Conservation (phyloP, 1,140 invertebrate genomes). For the Dryas iulia region DNA sequence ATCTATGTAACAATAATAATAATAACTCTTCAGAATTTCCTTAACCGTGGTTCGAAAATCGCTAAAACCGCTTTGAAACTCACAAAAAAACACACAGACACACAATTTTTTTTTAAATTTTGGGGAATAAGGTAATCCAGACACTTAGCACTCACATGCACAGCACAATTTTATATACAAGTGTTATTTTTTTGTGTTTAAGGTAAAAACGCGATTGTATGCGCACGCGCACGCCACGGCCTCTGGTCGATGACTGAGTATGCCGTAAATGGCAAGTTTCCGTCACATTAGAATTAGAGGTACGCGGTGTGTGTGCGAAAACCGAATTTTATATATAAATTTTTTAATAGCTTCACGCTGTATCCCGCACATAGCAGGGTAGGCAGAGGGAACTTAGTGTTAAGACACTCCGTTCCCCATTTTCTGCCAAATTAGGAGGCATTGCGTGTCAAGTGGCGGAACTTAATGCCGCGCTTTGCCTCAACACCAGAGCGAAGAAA, state of each 20-base stretch:
- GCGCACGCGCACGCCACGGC: constrained; percentile 10
- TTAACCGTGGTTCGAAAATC: background rate
- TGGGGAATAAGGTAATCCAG: background rate
- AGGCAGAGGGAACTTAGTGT: too few species aligned
- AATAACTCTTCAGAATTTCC: background rate
- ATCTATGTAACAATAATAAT: background rate
- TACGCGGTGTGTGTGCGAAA: constrained; percentile 12
- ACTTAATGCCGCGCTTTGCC: too few species aligned
- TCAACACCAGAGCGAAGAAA: too few species aligned
- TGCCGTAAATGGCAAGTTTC: constrained; percentile 32
- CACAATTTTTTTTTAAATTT: background rate
- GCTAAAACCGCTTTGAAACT: background rate
- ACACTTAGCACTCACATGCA: background rate
- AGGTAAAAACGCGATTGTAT: background rate
- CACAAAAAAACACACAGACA: background rate
- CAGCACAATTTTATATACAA: background rate
- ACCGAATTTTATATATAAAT: background rate
- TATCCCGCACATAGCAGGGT: too few species aligned
- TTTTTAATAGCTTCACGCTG: background rate
- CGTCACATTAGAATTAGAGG: constrained; percentile 25
- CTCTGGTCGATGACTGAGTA: constrained; percentile 12
- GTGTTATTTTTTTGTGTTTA: background rate
- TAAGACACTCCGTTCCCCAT: too few species aligned
- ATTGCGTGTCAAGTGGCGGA: too few species aligned
- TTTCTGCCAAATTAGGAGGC: too few species aligned